Percentiles rank a stretch among this genome's conserved stretches.
phyloP scores from a whole-genome alignment of 2,113 vertebrate genomes.

The Prunella himalayana region DNA sequence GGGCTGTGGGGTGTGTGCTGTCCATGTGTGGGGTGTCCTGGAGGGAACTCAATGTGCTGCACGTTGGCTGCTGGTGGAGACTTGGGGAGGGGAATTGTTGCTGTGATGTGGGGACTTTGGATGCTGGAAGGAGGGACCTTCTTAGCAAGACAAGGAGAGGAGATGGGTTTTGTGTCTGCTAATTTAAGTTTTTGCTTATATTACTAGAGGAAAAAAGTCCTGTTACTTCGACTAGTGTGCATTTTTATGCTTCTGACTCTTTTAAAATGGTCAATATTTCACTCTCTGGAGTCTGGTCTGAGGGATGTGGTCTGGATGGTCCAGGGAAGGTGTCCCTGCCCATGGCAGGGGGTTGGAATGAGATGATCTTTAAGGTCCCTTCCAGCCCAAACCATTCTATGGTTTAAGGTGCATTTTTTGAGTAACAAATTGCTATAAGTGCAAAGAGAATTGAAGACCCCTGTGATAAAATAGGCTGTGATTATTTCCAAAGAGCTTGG shows the following conservation, averaged over 20 bases:
- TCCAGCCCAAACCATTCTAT: not conserved
- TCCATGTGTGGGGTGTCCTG: fast-evolving
- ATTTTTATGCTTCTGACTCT: not conserved
- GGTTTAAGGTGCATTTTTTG: not conserved
- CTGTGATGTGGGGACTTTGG: not conserved
- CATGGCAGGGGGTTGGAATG: not conserved
- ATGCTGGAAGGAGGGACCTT: not conserved
- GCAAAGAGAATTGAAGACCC: not conserved
- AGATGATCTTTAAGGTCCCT: not conserved
- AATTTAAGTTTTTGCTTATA: not conserved
- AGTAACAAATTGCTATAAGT: not conserved
- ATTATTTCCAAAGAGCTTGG: not conserved
- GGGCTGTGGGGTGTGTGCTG: not conserved
- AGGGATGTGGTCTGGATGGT: not conserved
- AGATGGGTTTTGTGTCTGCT: not conserved
- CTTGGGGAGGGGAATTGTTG: not conserved
- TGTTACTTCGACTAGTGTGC: not conserved
- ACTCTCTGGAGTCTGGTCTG: not conserved
- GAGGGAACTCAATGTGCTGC: fast-evolving
- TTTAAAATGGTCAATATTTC: not conserved
- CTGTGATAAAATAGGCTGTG: not conserved
- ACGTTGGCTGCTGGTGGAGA: not conserved
- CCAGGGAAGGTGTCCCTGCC: not conserved
- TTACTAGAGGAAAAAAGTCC: not conserved
- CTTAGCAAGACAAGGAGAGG: not conserved